Conservation (phyloP, 2,797 vertebrate species). For the Crax fasciolata region DNA sequence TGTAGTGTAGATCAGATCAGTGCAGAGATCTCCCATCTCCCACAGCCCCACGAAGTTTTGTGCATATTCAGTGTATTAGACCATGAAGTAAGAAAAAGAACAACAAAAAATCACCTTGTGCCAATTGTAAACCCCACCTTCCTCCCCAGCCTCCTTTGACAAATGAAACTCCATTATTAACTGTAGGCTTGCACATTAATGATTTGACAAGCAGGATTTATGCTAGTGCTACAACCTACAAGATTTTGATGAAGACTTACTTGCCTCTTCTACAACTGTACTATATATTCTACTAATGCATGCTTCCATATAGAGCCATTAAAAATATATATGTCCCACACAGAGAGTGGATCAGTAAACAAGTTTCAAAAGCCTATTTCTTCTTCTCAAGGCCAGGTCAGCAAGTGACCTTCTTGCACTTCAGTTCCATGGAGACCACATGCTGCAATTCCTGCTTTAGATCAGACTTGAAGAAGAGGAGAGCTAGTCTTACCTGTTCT, state of each 20-base stretch:
- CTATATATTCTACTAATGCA: background rate
- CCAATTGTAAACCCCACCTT: accelerated
- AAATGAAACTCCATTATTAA: conserved; percentile 12
- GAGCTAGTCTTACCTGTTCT: background rate
- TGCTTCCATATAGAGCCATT: conserved; percentile 29
- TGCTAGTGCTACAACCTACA: background rate
- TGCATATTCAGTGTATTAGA: background rate
- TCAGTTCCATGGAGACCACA: conserved; percentile 29
- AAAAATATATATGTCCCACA: background rate
- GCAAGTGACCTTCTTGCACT: background rate
- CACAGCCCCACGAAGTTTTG: background rate
- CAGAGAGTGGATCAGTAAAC: conserved; percentile 38
- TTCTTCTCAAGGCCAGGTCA: conserved; percentile 37
- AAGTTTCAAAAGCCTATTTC: conserved; percentile 57
- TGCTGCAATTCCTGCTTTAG: conserved; percentile 3
- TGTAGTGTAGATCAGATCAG: too few relatives aligned
- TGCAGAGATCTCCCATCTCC: accelerated
- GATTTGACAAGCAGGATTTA: background rate
- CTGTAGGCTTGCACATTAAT: background rate
- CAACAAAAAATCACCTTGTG: background rate
- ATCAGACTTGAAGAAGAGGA: conserved; percentile 4
- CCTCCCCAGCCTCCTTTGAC: background rate
- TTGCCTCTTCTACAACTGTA: background rate
- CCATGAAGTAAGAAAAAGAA: background rate
- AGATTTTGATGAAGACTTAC: conserved; percentile 29